Evolutionary conservation across 1,140 invertebrate species (phyloP), one percentile per base, ranked within the genome.

Genomic region (Meloidogyne floridensis): DNA sequence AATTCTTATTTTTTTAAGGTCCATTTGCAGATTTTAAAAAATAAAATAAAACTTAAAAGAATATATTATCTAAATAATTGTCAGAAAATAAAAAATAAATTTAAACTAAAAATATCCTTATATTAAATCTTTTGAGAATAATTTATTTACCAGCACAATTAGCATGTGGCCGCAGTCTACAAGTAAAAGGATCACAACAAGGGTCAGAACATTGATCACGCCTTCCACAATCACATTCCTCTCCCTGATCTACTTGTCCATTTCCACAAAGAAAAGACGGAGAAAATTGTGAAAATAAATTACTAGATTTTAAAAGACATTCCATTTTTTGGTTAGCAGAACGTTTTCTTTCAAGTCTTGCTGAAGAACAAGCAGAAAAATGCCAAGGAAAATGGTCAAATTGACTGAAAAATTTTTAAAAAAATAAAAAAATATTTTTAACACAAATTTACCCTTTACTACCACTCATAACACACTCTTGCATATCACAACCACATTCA

Each of bases 221-320:
- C n/a, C 83, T 75, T n/a, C 88, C 88, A 75, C 88, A 89, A 81
- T 89, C 88, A 81, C 88, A 89, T 78, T 89, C 87, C 65, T 89
- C 88, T 13, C 82, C 84, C 4, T 80, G 87, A 74, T 89, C 88
- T 18, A 89, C 83, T n/a, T 89, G 72, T 18, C 88, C 89, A 78
- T 89, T 89, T 70, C 88, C 88, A 80, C 88, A 89, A 43, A 85
- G 83, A 69, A 87, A 86, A 56, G 81, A 73, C 6, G 88, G 89
- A 20, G 87, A 72, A 90, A 89, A 13, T 87, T 86, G 11, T 81
- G 80, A 78, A 87, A 88, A 53, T 89, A 79, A 72, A 90, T 73
- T 88, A 90, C 43, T 89, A 88, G 43, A 89, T 77, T 53, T 90
- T 84, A 51, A 81, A 86, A 43, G 82, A 83, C 76, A 18, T 43